These are phyloP conservation scores for Aphidius ervi DNA, from an alignment of 1,140 invertebrate genomes.

Conservation along the genomic window DNA sequence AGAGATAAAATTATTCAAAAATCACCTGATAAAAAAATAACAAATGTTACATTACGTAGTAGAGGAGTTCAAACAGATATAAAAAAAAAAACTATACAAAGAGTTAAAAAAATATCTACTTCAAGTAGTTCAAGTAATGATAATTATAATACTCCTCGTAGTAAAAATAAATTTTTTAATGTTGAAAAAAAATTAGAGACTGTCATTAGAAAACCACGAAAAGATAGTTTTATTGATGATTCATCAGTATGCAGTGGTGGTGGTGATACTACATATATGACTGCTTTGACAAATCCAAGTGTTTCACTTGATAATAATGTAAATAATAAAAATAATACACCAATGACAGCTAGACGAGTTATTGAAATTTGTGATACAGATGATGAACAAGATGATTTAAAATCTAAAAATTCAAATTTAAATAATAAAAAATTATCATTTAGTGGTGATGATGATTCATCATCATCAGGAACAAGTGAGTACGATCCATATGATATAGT, in stretches of 20 bases:
- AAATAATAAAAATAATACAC: constrained; percentile 11
- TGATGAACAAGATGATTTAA: constrained; percentile 25
- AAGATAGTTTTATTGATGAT: constrained; percentile 14
- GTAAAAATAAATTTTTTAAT: constrained; percentile 34
- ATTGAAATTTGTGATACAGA: constrained; percentile 40
- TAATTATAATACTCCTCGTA: constrained; percentile 6
- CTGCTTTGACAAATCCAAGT: constrained; percentile 14
- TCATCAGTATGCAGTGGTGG: constrained; percentile 4
- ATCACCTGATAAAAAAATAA: constrained; percentile 36
- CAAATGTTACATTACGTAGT: constrained; percentile 30
- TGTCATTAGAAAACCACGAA: constrained; percentile 12
- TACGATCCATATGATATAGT: constrained; percentile 48
- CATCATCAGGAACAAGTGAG: constrained; percentile 43
- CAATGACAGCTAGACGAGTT: constrained; percentile 27
- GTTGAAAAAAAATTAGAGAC: constrained; percentile 20
- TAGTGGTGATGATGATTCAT: constrained; percentile 19
- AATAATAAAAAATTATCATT: constrained; percentile 37
- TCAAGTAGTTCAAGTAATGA: constrained; percentile 1
- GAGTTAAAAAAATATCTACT: not conserved
- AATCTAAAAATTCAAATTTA: constrained; percentile 14
- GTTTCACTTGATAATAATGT: not conserved
- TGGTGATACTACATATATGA: constrained; percentile 12
- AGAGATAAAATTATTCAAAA: constrained; percentile 39
- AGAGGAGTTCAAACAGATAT: constrained; percentile 39
- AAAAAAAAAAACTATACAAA: constrained; percentile 24